A percentile compares a stretch with the other conserved stretches of the same genome.
phyloP scores from a whole-genome alignment of 2,888 invertebrate species.

The Agrotis ipsilon region DNA sequence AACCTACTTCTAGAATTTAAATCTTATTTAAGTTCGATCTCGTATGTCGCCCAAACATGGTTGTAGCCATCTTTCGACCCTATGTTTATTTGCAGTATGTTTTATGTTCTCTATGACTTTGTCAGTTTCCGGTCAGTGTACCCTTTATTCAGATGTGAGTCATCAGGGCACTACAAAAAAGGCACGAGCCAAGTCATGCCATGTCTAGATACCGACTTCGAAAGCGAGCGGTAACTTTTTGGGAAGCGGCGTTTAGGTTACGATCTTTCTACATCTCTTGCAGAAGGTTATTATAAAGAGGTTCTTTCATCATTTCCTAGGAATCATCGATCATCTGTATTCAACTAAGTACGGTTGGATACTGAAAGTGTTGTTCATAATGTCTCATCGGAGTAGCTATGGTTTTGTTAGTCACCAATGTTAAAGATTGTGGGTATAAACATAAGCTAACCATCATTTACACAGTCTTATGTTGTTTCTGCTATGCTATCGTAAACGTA shows the following conservation, averaged over 20 bases:
- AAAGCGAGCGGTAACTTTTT: slow-evolving; percentile 7
- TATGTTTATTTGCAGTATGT: slow-evolving; percentile 9
- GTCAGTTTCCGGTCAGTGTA: slow-evolving; percentile 16
- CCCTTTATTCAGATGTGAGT: slow-evolving; percentile 11
- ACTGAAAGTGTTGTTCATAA: not conserved
- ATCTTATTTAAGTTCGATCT: not conserved
- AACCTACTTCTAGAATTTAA: not conserved
- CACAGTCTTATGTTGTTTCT: slow-evolving; percentile 4
- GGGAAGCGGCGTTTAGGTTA: slow-evolving; percentile 10
- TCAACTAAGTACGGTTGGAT: not conserved
- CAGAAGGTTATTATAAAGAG: not conserved
- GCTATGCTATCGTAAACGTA: not conserved
- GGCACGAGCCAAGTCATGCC: too few relatives aligned
- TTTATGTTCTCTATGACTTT: slow-evolving; percentile 6
- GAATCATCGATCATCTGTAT: not conserved
- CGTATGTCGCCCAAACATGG: not conserved
- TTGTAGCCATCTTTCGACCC: not conserved
- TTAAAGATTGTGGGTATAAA: not conserved
- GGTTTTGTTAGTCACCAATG: too few relatives aligned
- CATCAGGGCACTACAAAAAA: not conserved
- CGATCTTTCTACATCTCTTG: slow-evolving; percentile 12
- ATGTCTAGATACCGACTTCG: too few relatives aligned
- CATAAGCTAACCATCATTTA: not conserved
- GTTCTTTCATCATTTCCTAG: not conserved
- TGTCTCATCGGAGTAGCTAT: not conserved